Evolutionary conservation across 2,797 vertebrate genomes (phyloP), one percentile per base, ranked within the genome.

Genomic region (Coccyzus lansbergi): DNA sequence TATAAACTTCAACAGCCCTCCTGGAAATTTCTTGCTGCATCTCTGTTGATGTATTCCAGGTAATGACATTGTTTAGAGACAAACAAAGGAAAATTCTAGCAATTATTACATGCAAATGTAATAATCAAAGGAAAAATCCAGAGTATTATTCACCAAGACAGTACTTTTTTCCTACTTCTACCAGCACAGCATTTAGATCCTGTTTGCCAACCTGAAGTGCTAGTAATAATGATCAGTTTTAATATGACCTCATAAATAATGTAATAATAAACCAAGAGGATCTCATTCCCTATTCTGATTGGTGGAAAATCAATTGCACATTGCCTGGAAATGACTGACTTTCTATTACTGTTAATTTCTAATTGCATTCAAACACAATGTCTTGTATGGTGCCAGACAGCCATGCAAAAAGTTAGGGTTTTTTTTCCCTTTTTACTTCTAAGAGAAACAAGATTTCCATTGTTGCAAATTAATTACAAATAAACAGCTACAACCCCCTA

Each of bases 311-410:
- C 98, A 97, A 97, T 98, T 96, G 96, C 93, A 92, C 94, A 95
- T 95, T 98, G 98, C 96, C 97, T 97, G 97, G 98, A 98, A 98
- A 98, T 98, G 97, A 98, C 97, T 93, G 92, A 93, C 97, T 97
- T 97, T 96, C 97, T 96, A 97, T 98, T 97, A 97, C 96, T 97
- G 95, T 96, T 97, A 96, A 97, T 97, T 96, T 96, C 95, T 97
- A 97, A 98, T 97, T 97, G 96, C 96, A 97, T 96, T 96, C 93
- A 97, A 96, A 96, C 93, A 97, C 95, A 97, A 92, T 86, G 93
- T 94, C 87, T 96, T 94, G 52, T 20, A 91, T 31, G 53, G 88
- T 97, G 94, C 96, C 97, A 97, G 97, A 84, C 44, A 60, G 83
- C 70, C 91, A 86, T 81, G 95, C 36, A 94, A 95, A 93, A 92